Evolutionary conservation across 2,888 invertebrate genomes (phyloP), one percentile per base, ranked within the genome.

Genomic region (Cyclophora albipunctata): DNA sequence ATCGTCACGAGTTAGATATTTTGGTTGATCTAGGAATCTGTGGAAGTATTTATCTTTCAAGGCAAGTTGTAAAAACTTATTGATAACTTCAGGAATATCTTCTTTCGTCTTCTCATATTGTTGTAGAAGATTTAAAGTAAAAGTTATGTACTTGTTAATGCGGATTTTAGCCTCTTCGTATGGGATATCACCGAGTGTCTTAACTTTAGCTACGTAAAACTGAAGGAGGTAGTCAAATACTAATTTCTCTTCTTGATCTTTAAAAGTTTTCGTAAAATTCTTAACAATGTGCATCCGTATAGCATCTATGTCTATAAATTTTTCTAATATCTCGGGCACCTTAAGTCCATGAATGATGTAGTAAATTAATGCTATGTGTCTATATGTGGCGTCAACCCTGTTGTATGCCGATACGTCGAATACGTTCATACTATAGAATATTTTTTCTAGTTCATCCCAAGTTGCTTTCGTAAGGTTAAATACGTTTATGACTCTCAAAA

Each of bases 361-460:
- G 53, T 81, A 75, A 37, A 78, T 48, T 4, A 78, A 47, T 7
- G 68, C 61, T 20, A 71, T 46, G 34, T 63, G 52, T 53, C 60
- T 69, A 42, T 62, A 70, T 34, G 69, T 62, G 46, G 48, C 51
- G 34, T 58, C 55, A 47, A 51, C 55, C 20, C 50, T 51, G 45
- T 52, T 53, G 45, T 50, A 45, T 2, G 46, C 45, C 7, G 49
- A 48, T 33, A 34, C 46, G 48, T 57, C 64, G 53, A 78, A 81
- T 35, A 76, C 64, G 5, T 69, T 64, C 48, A 77, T 47, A 51
- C 71, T 79, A 49, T 70, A 54, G 37, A 81, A 61, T 46, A 82
- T 53, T 58, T 75, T 78, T 58, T 76, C 65, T 42, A 78, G 69
- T 3, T 64, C 63, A 33, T 50, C 51, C 81, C 81, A 83, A 51